Base-by-base conservation (phyloP, 2,113 vertebrate species). In the Albula goreensis region DNA sequence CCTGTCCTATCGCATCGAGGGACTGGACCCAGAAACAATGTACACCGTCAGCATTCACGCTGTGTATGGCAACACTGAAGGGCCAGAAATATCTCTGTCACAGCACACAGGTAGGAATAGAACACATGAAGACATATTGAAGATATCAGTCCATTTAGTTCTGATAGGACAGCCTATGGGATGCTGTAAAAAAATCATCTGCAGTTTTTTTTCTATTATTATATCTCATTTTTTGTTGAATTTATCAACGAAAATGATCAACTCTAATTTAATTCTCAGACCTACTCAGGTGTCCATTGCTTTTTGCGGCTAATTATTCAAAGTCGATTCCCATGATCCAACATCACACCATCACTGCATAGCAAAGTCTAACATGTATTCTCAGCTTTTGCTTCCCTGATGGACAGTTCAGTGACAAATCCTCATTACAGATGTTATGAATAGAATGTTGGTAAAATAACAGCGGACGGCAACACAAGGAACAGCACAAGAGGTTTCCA, bases 11-110 rank as follows among this genome's bases (percentile, higher is more conserved):
- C 93, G 0, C 4, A 94, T 97, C 0, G 87, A 92, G 0, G 91
- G 90, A 10, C 90, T 98, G 88, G 90, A 85, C 83, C 96, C 97
- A 0, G 31, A 92, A 89, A 96, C 95, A 0, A 79, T 87, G 17
- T 97, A 97, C 90, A 93, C 56, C 10, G 81, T 98, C 85, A 88
- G 93, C 1, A 91, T 98, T 89, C 86, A 87, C 17, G 96, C 97
- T 0, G 89, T 98, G 13, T 97, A 96, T 82, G 93, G 94, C 82
- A 94, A 96, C 89, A 92, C 90, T 0, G 96, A 97, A 87, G 97
- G 97, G 25, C 96, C 96, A 0, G 95, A 96, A 87, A 95, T 95
- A 83, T 94, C 92, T 25, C 94, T 98, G 51, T 94, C 94, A 50
- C 97, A 98, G 87, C 90, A 60, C 85, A 98, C 97, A 90, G 96